Evolutionary conservation across 2,113 vertebrate species (phyloP), one percentile per base, ranked within the genome.

Genomic region (Sporophila hypoxantha): DNA sequence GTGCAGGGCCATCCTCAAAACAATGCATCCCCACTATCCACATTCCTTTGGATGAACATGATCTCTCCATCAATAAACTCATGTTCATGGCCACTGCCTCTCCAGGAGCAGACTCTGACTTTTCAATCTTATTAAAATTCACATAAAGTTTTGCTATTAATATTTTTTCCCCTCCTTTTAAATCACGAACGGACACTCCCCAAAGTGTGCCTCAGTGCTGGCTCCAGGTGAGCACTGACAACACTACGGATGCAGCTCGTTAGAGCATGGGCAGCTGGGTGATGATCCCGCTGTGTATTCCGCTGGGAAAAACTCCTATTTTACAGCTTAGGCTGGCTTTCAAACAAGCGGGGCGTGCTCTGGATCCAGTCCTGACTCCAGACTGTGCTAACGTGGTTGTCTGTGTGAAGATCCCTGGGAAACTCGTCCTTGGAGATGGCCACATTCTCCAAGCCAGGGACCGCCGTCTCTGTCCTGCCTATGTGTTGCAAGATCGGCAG

Each of bases 11-110:
- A 44, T 49, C n/a, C 42, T 64, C 42, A 17, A 74, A 83, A 26
- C 26, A 52, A 16, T 0, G 0, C 29, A 61, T 41, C 12, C 26
- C 26, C 26, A 39, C 18, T 36, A 23, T 68, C 27, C 42, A 52
- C 25, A 20, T 42, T 74, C 17, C 32, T 67, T 41, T 41, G 56
- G 47, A 47, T 46, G 22, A n/a, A 50, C 25, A 2, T 11, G 16
- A 41, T 44, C 42, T 34, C 41, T 68, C 55, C 26, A 22, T 53
- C 8, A 14, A 56, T 19, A 36, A 62, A 52, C 1, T 1, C 15
- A 9, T 17, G 25, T 41, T 62, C n/a, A 9, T 13, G 36, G 15
- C n/a, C 46, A 32, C 19, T n/a, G 13, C 15, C 56, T 87, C 60
- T 52, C 49, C 37, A 52, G 55, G 25, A 73, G 17, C 27, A 76